Evolutionary conservation across 2,797 vertebrate genomes (phyloP), one percentile per base, ranked within the genome.

Genomic region (Trachurus trachurus): DNA sequence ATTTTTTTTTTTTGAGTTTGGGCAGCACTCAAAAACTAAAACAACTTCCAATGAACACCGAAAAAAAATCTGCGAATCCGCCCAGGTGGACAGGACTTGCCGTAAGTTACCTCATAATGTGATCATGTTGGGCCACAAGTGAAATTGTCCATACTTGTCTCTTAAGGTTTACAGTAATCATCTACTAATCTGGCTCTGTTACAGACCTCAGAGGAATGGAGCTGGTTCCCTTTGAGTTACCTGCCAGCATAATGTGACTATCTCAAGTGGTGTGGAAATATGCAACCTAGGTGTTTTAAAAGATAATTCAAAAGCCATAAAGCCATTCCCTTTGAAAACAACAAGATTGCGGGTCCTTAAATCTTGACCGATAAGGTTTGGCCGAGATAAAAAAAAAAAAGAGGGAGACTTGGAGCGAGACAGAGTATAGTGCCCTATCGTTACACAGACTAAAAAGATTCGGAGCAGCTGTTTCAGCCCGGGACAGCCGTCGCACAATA

Each of bases 301-400:
- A 92, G 90, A 90, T 92, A 74, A 93, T 86, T 75, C 76, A 45
- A 68, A 68, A 72, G 80, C 86, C 85, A 92, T 93, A 93, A 93
- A 94, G 74, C 87, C 82, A 79, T 86, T 92, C 85, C 84, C 88
- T 93, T 94, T 92, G 88, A 94, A 92, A 93, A 89, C 81, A 90
- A 82, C 79, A 80, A 88, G 86, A 89, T 72, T 86, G 85, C 74
- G 70, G 86, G 75, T 77, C 80, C 84, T 93, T 88, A 91, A 88
- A 93, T 89, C 83, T 89, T 50, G 9, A 81, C 81, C 22, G 88
- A 93, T 92, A 93, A 91, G 81, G 71, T 87, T 78, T 71, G 64
- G 45, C 63, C 1, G 22, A 90, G 92, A 94, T 94, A 93, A 26
- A 93, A 91, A 50, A 80, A 93, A 26, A 93, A 91, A 50, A 80